Conservation (phyloP, 2,797 vertebrate genomes). For the Poeciliopsis gracilis region DNA sequence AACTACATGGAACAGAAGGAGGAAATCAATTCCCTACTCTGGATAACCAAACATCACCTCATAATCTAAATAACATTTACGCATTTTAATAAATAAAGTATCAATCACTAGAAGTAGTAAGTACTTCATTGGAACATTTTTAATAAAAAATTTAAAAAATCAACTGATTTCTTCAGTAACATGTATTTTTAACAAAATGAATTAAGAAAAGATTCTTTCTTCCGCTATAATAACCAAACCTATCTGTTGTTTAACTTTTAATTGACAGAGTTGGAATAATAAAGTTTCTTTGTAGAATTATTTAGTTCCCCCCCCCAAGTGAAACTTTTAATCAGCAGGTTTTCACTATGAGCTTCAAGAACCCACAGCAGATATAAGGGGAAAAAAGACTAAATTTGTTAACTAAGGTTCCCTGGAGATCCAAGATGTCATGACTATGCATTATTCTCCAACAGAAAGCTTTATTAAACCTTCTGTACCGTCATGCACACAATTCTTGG, state of each 20-base stretch:
- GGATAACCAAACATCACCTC: slow-evolving; percentile 25
- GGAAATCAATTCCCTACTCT: slow-evolving; percentile 34
- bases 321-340: background rate
- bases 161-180: background rate
- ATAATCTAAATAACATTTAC: slow-evolving; percentile 9
- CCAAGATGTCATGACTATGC: background rate
- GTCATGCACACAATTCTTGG: background rate
- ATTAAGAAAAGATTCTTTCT: background rate
- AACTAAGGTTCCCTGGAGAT: background rate
- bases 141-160: background rate
- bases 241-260: background rate
- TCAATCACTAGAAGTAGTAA: background rate
- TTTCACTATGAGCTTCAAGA: background rate
- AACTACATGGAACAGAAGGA: slow-evolving; percentile 23
- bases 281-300: no score
- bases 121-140: background rate
- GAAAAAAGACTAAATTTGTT: background rate
- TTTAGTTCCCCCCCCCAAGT: background rate
- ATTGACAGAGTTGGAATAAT: background rate
- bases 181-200: background rate
- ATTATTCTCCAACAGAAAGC: background rate
- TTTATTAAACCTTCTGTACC: background rate
- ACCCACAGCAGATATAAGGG: background rate
- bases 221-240: background rate
- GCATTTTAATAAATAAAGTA: background rate